Evolutionary conservation across 2,797 vertebrate species (phyloP).

Genomic region (Chromobotia macracanthus): DNA sequence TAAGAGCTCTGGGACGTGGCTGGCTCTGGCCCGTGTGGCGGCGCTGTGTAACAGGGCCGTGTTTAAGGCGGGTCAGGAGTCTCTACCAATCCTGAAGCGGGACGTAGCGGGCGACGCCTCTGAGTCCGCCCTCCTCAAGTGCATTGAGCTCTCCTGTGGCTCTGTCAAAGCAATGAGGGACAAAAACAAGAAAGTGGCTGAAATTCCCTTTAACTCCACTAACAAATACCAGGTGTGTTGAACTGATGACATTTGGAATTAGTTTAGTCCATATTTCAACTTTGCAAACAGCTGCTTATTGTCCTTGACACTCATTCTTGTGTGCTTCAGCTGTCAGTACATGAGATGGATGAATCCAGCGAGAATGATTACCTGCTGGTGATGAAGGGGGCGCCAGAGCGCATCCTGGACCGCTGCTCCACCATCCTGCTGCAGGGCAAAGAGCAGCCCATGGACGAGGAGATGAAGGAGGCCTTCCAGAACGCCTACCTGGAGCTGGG

Average conservation of each 20-base stretch:
- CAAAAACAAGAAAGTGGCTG: conserved; percentile 92
- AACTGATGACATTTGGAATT: too few species aligned
- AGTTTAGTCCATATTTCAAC: background rate
- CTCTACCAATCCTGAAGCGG: conserved; percentile 88
- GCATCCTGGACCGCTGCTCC: conserved; percentile 89
- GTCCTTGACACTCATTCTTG: background rate
- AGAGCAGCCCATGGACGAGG: conserved; percentile 88
- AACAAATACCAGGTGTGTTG: conserved; percentile 90
- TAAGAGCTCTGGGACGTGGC: conserved; percentile 90
- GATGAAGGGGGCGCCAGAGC: conserved; percentile 92
- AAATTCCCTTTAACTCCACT: too few species aligned
- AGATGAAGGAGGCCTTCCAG: conserved; percentile 89
- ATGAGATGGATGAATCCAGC: conserved; percentile 80
- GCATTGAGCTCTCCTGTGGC: conserved; percentile 91
- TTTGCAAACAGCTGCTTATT: background rate
- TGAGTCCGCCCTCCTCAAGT: conserved; percentile 90
- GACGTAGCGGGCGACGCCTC: conserved; percentile 90
- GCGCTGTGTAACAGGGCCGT: conserved; percentile 90
- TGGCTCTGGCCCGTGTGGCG: conserved; percentile 85
- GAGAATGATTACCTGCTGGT: conserved; percentile 87
- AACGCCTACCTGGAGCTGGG: conserved; percentile 88
- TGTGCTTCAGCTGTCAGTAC: conserved; percentile 82
- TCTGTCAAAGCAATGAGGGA: conserved; percentile 86
- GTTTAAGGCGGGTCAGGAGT: conserved; percentile 89
- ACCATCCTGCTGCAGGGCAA: conserved; percentile 89